Percentiles rank a stretch among this genome's conserved stretches.
These are phyloP conservation scores for Esperia sulphurella DNA, from an alignment of 2,888 invertebrate species.

Conservation along the genomic window DNA sequence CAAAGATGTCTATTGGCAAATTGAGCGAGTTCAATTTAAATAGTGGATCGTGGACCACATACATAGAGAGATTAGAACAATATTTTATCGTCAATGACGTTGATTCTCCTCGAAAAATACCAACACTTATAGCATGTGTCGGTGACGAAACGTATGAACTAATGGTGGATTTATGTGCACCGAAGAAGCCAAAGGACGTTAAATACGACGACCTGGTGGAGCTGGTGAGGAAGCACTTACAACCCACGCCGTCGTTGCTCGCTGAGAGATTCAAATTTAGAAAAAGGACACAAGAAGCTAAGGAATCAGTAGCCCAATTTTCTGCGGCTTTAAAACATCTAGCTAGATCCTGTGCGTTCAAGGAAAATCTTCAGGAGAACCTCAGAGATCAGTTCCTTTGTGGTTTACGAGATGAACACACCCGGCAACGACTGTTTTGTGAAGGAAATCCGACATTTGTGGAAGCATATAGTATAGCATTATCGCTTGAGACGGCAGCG, in stretches of 20 bases:
- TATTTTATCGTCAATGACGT: constrained; percentile 8
- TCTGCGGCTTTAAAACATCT: constrained; percentile 2
- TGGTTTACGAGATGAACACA: constrained; percentile 4
- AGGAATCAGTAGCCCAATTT: constrained; percentile 1
- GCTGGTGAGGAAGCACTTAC: constrained; percentile 2
- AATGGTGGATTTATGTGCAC: constrained; percentile 6
- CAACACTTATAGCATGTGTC: constrained; percentile 4
- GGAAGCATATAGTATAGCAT: constrained; percentile 1
- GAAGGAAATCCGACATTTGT: constrained; percentile 3
- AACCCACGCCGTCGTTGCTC: constrained; percentile 1
- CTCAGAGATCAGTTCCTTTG: constrained; percentile 8
- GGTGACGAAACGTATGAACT: constrained; percentile 6
- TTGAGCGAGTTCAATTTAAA: not conserved
- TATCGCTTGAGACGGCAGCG: not conserved
- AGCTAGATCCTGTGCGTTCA: constrained; percentile 3
- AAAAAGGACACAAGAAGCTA: not conserved
- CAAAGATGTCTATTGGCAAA: constrained; percentile 5
- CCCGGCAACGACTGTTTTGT: not conserved
- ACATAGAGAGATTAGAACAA: constrained; percentile 6
- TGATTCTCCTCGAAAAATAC: not conserved
- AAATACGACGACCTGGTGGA: constrained; percentile 1
- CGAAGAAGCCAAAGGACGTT: constrained; percentile 1
- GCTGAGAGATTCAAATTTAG: constrained; percentile 2
- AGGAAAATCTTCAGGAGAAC: constrained; percentile 2
- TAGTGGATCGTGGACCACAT: constrained; percentile 5